Evolutionary conservation across 2,113 vertebrate species (phyloP).

Genomic region (Plecotus auritus): DNA sequence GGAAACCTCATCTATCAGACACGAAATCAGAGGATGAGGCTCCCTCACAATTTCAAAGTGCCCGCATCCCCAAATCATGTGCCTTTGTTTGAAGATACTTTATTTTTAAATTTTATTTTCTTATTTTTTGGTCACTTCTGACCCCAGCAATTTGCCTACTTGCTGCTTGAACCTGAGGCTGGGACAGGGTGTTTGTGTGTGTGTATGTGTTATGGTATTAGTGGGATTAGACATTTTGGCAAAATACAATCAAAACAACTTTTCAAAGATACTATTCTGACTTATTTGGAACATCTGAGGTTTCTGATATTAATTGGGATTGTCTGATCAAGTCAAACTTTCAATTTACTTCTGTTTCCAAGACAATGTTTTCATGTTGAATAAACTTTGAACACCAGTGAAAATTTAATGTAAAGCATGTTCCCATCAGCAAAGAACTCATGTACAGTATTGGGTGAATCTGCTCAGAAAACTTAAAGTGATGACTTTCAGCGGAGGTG

Average conservation of each 20-base stretch:
- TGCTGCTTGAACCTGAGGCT: not conserved
- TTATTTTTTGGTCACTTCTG: not conserved
- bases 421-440: not conserved
- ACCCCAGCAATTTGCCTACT: not conserved
- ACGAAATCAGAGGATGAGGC: not conserved
- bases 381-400: not conserved
- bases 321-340: not conserved
- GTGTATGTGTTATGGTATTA: not conserved
- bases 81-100: not conserved
- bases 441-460: not conserved
- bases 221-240: no score
- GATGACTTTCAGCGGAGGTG: rapidly evolving
- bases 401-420: not conserved
- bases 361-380: not conserved
- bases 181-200: not conserved
- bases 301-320: not conserved
- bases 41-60: not conserved
- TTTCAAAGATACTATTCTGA: not conserved
- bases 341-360: not conserved
- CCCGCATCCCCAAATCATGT: not conserved
- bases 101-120: not conserved
- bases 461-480: not conserved
- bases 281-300: not conserved
- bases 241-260: not conserved
- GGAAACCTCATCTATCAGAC: not conserved